phyloP scores from a whole-genome alignment of 2,888 invertebrate species.

The Drosophila phalerata region DNA sequence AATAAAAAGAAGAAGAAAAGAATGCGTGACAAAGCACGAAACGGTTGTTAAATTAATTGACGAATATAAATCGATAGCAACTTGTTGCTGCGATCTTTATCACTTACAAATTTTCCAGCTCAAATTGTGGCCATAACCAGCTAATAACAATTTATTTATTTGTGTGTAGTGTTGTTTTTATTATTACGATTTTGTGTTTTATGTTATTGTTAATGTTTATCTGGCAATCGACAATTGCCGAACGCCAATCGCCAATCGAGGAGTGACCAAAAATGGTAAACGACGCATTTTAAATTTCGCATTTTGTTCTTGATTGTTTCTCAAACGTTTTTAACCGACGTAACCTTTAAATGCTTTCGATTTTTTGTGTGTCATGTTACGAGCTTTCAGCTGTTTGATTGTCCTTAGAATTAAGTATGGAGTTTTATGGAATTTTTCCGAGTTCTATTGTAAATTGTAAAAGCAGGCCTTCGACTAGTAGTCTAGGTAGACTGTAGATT shows the following conservation, averaged over 20 bases:
- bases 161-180: slow-evolving; percentile 39
- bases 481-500: slow-evolving; percentile 1
- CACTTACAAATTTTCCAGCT: slow-evolving; percentile 74
- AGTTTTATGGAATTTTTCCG: slow-evolving; percentile 9
- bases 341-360: slow-evolving; percentile 62
- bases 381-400: slow-evolving; percentile 21
- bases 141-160: slow-evolving; percentile 73
- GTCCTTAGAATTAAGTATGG: slow-evolving; percentile 37
- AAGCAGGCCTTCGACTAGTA: slow-evolving; percentile 9
- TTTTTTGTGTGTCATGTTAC: slow-evolving; percentile 38
- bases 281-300: slow-evolving; percentile 51
- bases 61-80: slow-evolving; percentile 54
- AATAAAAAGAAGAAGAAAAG: slow-evolving; percentile 18
- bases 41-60: slow-evolving; percentile 52
- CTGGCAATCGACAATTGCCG: slow-evolving; percentile 55
- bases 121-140: slow-evolving; percentile 75
- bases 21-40: slow-evolving; percentile 34
- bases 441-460: not conserved
- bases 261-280: slow-evolving; percentile 64
- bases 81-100: slow-evolving; percentile 72
- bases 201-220: slow-evolving; percentile 53
- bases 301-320: slow-evolving; percentile 8
- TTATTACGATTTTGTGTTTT: slow-evolving; percentile 14
- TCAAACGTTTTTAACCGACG: slow-evolving; percentile 28
- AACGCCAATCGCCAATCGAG: slow-evolving; percentile 37